phyloP scores from a whole-genome alignment of 1,140 invertebrate species.

The Paramacrobiotus metropolitanus region DNA sequence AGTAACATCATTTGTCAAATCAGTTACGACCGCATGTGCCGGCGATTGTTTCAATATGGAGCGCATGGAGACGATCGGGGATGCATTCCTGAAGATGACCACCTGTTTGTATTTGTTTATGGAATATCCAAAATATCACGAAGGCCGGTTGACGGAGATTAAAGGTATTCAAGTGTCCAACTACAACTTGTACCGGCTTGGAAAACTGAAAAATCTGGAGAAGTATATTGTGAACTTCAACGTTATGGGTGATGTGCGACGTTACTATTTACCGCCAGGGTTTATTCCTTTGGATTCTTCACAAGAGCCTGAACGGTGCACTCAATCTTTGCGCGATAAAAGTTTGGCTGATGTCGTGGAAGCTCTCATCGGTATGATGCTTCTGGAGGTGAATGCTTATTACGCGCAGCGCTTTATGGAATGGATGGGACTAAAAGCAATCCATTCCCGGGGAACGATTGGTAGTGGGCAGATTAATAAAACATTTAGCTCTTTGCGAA shows the following conservation, averaged over 20 bases:
- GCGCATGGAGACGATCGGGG: slow-evolving; percentile 56
- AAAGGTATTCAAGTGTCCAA: slow-evolving; percentile 56
- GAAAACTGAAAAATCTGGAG: slow-evolving; percentile 24
- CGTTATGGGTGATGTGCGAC: slow-evolving; percentile 36
- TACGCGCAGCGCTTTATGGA: slow-evolving; percentile 38
- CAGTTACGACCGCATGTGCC: slow-evolving; percentile 33
- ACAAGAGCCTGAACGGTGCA: slow-evolving; percentile 9
- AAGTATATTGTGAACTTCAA: slow-evolving; percentile 33
- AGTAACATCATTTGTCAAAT: slow-evolving; percentile 35
- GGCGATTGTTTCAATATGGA: slow-evolving; percentile 55
- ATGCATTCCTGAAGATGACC: slow-evolving; percentile 63
- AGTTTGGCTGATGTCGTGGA: slow-evolving; percentile 55
- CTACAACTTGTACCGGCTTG: slow-evolving; percentile 47
- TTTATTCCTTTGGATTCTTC: slow-evolving; percentile 38
- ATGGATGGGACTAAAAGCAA: slow-evolving; percentile 33
- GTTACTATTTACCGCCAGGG: background rate
- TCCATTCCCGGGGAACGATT: slow-evolving; percentile 7
- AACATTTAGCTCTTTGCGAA: background rate
- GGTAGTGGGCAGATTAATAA: background rate
- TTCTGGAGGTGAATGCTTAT: slow-evolving; percentile 28
- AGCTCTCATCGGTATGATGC: slow-evolving; percentile 52
- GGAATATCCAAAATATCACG: slow-evolving; percentile 38
- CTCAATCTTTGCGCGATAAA: slow-evolving; percentile 30
- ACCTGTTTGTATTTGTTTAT: slow-evolving; percentile 43
- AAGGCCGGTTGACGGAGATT: slow-evolving; percentile 47